phyloP scores from a whole-genome alignment of 2,888 invertebrate species.

The Resseliella maxima region DNA sequence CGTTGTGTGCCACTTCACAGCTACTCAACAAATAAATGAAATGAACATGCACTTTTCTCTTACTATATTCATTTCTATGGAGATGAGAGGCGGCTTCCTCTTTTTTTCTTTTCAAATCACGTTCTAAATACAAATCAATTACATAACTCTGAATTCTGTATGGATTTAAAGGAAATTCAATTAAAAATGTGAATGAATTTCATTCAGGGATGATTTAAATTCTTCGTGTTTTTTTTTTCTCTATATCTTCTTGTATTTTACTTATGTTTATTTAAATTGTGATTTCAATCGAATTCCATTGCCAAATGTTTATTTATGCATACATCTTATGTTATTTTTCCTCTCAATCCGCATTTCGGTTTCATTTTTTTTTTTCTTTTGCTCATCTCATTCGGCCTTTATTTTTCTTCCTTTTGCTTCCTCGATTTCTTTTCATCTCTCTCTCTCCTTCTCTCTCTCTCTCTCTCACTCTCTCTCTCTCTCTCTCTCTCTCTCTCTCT shows the following conservation, averaged over 20 bases:
- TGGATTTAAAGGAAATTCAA: conserved; percentile 30
- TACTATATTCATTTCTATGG: not conserved
- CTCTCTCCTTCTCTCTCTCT: too few species aligned
- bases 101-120: conserved; percentile 34
- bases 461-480: too few species aligned
- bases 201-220: not conserved
- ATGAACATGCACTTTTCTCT: conserved; percentile 44
- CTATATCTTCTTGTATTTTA: not conserved
- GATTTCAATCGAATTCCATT: not conserved
- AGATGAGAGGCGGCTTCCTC: not conserved
- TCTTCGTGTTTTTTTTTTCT: not conserved
- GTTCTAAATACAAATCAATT: conserved; percentile 55
- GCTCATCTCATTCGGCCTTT: too few species aligned
- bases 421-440: too few species aligned
- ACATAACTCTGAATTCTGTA: conserved; percentile 24
- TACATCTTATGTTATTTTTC: not conserved
- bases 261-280: conserved; percentile 20
- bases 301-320: conserved; percentile 9
- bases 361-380: too few species aligned
- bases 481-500: too few species aligned
- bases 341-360: too few species aligned
- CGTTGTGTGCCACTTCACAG: not conserved
- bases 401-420: too few species aligned
- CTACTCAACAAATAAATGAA: not conserved
- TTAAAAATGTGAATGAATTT: conserved; percentile 46